Evolutionary conservation across 2,797 vertebrate genomes (phyloP), one percentile per base, ranked within the genome.

Genomic region (Antrozous pallidus): DNA sequence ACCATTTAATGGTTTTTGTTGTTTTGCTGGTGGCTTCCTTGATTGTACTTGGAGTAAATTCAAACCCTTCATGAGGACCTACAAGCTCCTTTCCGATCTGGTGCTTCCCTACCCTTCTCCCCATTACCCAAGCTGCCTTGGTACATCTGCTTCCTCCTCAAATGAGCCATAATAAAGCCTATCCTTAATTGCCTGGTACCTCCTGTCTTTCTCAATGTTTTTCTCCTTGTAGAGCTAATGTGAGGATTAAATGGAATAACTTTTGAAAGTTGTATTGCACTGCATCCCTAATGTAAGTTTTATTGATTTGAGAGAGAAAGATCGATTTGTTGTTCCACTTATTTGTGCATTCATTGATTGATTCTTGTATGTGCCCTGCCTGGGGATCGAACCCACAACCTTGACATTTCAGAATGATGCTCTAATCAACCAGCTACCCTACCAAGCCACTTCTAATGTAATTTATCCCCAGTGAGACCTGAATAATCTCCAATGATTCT

Each of bases 161-260:
- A 0, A 91, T 38, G 24, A 82, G 42, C 33, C 67, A 61, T 78
- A 90, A 89, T 86, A 92, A 93, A 94, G 71, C 40, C 58, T 56
- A 83, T 89, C 61, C 40, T 94, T 86, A 94, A 96, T 90, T 88
- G 82, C 49, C 42, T 6, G 3, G 33, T 42, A 33, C 58, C 42
- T 88, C 73, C 63, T 85, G 17, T 70, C 69, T 86, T 90, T 54
- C 36, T 83, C 71, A 88, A 9, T 65, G 88, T 92, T 67, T 90
- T 79, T 65, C 74, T n/a, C 58, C 63, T 95, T 79, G 73, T 75
- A 87, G 69, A 94, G 49, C 84, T 91, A 82, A 70, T 42, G 51
- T 38, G 74, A 91, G 49, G 73, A 93, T 65, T 81, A 94, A 92
- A 63, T 82, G 40, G 78, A 95, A 74, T 31, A 82, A 45, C 31